Percentiles rank a stretch among this genome's conserved stretches.
phyloP scores from a whole-genome alignment of 1,140 invertebrate genomes.

The Oncopeltus fasciatus region DNA sequence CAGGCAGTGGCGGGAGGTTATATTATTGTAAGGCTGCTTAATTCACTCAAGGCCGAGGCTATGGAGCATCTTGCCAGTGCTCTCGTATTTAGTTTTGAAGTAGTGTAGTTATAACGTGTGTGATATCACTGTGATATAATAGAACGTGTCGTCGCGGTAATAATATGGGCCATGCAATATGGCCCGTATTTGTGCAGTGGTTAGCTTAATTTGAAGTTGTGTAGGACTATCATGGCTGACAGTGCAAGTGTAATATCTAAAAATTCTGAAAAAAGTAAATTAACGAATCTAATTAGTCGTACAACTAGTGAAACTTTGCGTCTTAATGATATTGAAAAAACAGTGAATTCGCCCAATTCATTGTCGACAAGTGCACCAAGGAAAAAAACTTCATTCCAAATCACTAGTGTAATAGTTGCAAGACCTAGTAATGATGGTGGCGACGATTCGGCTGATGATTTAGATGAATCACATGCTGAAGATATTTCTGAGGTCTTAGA shows the following conservation, averaged over 20 bases:
- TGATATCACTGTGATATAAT: neutral
- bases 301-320: constrained; percentile 24
- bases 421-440: constrained; percentile 69
- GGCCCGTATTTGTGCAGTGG: constrained; percentile 13
- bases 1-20: constrained; percentile 17
- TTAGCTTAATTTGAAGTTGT: constrained; percentile 12
- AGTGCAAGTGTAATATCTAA: constrained; percentile 21
- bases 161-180: constrained; percentile 12
- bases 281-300: constrained; percentile 22
- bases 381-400: constrained; percentile 83
- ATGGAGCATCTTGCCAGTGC: constrained; percentile 12
- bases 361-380: constrained; percentile 25
- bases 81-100: neutral
- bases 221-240: constrained; percentile 24
- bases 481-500: constrained; percentile 51
- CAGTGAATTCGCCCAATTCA: constrained; percentile 16
- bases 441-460: constrained; percentile 81
- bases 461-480: constrained; percentile 81
- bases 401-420: constrained; percentile 72
- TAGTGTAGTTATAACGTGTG: neutral
- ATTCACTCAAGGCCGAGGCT: constrained; percentile 20
- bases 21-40: constrained; percentile 18
- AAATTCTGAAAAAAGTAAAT: constrained; percentile 22
- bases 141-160: neutral
- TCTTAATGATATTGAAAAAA: constrained; percentile 21